Evolutionary conservation across 2,888 invertebrate species (phyloP).

Genomic region (Polyommatus iphigenia): DNA sequence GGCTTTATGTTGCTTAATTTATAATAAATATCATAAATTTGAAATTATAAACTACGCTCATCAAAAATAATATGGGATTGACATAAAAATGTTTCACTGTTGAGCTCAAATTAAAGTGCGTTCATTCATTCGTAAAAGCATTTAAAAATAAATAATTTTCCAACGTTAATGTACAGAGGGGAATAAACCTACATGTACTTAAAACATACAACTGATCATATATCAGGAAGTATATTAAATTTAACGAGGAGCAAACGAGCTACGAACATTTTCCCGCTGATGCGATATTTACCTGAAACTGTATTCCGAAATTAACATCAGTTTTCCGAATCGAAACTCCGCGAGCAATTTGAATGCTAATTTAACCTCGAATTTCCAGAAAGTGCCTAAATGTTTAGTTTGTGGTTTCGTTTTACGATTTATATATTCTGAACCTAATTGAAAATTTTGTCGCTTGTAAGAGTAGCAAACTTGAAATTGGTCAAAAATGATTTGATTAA

Average conservation of each 20-base stretch:
- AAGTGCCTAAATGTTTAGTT: background rate
- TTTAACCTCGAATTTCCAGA: background rate
- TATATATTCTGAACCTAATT: background rate
- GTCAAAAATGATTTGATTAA: background rate
- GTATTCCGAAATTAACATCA: constrained; percentile 3
- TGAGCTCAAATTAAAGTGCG: no score
- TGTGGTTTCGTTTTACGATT: background rate
- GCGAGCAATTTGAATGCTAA: background rate
- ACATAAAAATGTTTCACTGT: no score
- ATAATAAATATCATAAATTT: no score
- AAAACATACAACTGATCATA: background rate
- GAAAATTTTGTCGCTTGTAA: background rate
- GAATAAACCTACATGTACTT: background rate
- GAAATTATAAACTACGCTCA: no score
- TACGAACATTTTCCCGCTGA: background rate
- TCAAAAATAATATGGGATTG: no score
- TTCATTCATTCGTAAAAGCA: no score
- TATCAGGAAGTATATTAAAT: background rate
- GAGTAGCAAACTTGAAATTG: background rate
- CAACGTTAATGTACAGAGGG: no score
- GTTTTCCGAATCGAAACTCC: constrained; percentile 4
- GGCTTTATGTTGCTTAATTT: no score
- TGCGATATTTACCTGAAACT: background rate
- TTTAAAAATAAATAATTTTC: no score
- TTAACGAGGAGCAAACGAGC: background rate